phyloP scores from a whole-genome alignment of 30 jellyfish, hydroid and myxozoan species.

The Cassiopea xamachana region DNA sequence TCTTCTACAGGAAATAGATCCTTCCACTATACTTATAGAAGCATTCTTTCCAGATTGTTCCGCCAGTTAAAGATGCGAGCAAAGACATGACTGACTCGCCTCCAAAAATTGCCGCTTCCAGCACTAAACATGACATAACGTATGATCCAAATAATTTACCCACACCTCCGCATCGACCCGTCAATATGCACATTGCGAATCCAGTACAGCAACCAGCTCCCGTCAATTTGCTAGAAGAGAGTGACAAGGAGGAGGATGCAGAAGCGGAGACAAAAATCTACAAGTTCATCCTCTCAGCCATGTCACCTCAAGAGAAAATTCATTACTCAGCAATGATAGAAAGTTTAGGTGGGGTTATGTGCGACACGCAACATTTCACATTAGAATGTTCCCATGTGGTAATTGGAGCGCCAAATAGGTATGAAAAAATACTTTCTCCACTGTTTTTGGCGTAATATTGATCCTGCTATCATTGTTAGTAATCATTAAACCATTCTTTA shows the following conservation, averaged over 20 bases:
- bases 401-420: conserved; percentile 96
- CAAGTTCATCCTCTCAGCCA: conserved; percentile 82
- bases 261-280: not conserved
- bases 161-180: conserved; percentile 69
- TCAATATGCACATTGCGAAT: conserved; percentile 61
- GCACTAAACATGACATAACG: not conserved
- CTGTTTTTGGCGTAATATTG: not conserved
- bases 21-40: not conserved
- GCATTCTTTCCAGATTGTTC: not conserved
- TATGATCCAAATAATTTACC: conserved; percentile 16
- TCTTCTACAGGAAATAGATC: no score
- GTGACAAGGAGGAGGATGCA: conserved; percentile 19
- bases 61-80: not conserved
- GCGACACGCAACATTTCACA: conserved; percentile 82
- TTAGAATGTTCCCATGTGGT: conserved; percentile 91
- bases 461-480: not conserved
- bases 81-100: not conserved
- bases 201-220: conserved; percentile 81
- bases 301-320: conserved; percentile 93
- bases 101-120: not conserved
- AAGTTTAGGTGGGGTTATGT: conserved; percentile 85
- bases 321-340: conserved; percentile 92
- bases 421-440: not conserved
- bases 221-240: conserved; percentile 65
- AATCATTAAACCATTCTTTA: no score